Base-by-base conservation (phyloP, 2,113 vertebrate genomes). In the Halcyon senegalensis region DNA sequence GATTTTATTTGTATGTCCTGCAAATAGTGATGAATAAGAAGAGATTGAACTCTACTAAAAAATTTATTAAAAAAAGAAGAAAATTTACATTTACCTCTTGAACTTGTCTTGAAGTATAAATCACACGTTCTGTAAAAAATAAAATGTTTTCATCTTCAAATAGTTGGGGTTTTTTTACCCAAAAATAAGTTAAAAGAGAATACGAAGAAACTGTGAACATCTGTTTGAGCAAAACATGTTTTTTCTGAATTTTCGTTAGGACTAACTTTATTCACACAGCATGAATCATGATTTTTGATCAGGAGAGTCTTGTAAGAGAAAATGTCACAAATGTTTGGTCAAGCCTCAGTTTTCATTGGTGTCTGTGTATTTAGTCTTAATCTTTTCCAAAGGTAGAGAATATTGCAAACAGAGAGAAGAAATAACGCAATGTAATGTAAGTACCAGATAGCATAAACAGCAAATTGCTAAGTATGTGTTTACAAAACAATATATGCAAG, bases 21-120 rank as follows among this genome's bases (percentile, higher is more conserved):
- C 89, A 97, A 94, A 89, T 30, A 87, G 20, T 53, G 60, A 72
- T 62, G 50, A 92, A 13, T 89, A 91, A 94, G 56, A 96, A 84
- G 53, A 90, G 43, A 91, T 72, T 72, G 60, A 6, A 67, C 12
- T 67, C 20, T 41, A 37, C 23, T 15, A 60, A 72, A 21, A 69
- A 91, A 82, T 69, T 19, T 25, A 63, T 55, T 68, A 6, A 81
- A 64, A 64, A 24, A 64, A 24, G 11, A 79, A 53, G 11, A 89
- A 90, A 89, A 90, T 37, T 67, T 81, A 55, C 39, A 46, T 92
- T 77, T 88, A 51, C 20, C 4, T 43, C 60, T 70, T 78, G 46
- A 84, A 87, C 78, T 55, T 75, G 20, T 74, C n/a, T 87, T 83
- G 18, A 87, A 72, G 33, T 30, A 70, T 3, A 21, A 81, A 55